Percentiles rank a stretch among this genome's conserved stretches.
Conservation (phyloP, 2,888 invertebrate genomes). For the Antitype chi region DNA sequence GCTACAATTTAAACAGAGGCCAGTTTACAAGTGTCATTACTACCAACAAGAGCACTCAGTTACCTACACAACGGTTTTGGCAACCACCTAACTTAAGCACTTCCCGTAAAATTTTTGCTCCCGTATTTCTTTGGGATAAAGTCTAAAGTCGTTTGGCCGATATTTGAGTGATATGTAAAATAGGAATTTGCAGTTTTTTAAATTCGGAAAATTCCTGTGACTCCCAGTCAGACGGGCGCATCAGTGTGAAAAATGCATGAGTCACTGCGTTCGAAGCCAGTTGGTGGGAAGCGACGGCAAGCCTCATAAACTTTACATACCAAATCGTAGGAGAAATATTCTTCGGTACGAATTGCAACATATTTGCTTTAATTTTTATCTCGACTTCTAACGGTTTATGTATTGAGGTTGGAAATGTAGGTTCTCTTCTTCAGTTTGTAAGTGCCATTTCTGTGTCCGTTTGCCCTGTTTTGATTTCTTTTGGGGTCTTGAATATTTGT, state of each 20-base stretch:
- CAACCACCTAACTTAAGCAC: constrained; percentile 29
- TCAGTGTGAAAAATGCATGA: constrained; percentile 84
- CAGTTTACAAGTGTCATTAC: constrained; percentile 64
- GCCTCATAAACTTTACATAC: constrained; percentile 69
- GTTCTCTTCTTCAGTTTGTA: neutral
- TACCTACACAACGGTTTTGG: constrained; percentile 64
- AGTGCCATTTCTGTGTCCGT: neutral
- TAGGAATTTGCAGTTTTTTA: constrained; percentile 64
- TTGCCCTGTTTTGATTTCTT: neutral
- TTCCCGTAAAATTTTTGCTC: neutral
- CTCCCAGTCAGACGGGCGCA: constrained; percentile 70
- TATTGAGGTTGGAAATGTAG: constrained; percentile 11
- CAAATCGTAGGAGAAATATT: constrained; percentile 55
- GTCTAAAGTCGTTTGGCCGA: constrained; percentile 29
- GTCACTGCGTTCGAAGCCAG: constrained; percentile 74
- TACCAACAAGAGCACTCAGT: constrained; percentile 60
- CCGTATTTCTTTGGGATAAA: constrained; percentile 29
- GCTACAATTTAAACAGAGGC: constrained; percentile 58
- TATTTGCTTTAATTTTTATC: constrained; percentile 58
- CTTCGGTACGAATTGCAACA: constrained; percentile 44
- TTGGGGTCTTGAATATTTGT: neutral
- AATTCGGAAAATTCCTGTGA: constrained; percentile 72
- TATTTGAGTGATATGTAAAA: constrained; percentile 27
- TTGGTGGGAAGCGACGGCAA: constrained; percentile 65
- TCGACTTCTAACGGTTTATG: constrained; percentile 16